A percentile compares a stretch with the other conserved stretches of the same genome.
These are phyloP conservation scores for Ellobius talpinus DNA, from an alignment of 2,113 vertebrate genomes.

Conservation along the genomic window DNA sequence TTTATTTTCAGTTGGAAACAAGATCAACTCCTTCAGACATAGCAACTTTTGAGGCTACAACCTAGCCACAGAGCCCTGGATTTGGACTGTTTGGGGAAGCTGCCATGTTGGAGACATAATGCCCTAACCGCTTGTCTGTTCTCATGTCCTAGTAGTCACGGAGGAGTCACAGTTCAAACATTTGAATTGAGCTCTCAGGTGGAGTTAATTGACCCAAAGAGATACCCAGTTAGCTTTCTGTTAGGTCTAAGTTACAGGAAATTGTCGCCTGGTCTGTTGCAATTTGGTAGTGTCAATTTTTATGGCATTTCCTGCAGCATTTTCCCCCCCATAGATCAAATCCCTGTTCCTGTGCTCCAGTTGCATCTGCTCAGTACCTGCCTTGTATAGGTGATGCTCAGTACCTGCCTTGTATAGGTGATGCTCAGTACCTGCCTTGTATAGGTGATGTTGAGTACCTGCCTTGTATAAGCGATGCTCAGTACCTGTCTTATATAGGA, in stretches of 20 bases:
- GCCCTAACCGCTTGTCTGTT: neutral
- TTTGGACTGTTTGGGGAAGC: neutral
- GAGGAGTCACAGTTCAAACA: neutral
- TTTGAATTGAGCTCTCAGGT: neutral
- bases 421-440: too few relatives aligned
- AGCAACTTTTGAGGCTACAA: neutral
- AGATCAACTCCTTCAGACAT: neutral
- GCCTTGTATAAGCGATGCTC: too few relatives aligned
- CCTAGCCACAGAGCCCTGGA: neutral
- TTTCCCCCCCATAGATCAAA: neutral
- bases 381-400: neutral
- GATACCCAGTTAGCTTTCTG: rapidly evolving
- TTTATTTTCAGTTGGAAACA: neutral
- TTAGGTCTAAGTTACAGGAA: neutral
- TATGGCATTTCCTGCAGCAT: neutral
- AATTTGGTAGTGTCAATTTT: neutral
- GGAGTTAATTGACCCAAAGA: neutral
- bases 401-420: neutral
- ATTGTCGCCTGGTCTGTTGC: neutral
- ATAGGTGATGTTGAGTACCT: too few relatives aligned
- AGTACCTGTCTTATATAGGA: too few relatives aligned
- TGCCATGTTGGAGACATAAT: neutral
- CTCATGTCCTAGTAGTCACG: neutral
- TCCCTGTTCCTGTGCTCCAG: neutral
- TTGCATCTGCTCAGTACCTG: neutral